Evolutionary conservation across 2,888 invertebrate species (phyloP).

Genomic region (Drosophila diplacantha): DNA sequence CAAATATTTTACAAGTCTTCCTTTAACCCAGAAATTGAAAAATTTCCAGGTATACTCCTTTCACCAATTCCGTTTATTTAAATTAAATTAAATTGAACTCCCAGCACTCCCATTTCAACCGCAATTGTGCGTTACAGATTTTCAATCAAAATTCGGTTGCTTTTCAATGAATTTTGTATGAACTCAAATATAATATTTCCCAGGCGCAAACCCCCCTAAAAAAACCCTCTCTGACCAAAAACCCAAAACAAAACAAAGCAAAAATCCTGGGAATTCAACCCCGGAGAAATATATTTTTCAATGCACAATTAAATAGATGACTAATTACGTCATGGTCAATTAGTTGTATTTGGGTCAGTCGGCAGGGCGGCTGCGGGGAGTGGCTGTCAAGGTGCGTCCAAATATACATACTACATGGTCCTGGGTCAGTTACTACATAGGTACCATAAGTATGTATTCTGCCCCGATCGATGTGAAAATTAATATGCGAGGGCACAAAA

Average conservation of each 20-base stretch:
- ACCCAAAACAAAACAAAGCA: constrained; percentile 29
- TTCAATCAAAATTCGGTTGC: constrained; percentile 16
- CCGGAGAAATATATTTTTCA: constrained; percentile 25
- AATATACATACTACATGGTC: constrained; percentile 4
- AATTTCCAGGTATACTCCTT: neutral
- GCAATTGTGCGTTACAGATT: constrained; percentile 10
- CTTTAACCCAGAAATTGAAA: too few species aligned
- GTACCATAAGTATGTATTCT: neutral
- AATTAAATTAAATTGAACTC: neutral
- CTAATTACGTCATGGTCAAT: constrained; percentile 72
- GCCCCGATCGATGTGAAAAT: constrained; percentile 45
- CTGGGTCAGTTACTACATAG: constrained; percentile 16
- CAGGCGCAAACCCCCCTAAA: constrained; percentile 38
- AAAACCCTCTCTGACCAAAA: constrained; percentile 19
- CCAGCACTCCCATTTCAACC: neutral
- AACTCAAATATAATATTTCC: constrained; percentile 43
- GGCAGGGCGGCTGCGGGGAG: constrained; percentile 25
- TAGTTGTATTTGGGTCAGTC: constrained; percentile 64
- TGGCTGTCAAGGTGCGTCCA: constrained; percentile 46
- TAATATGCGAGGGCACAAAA: constrained; percentile 39
- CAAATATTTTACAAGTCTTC: neutral
- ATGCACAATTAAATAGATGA: constrained; percentile 52
- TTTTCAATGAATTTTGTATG: constrained; percentile 46
- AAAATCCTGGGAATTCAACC: constrained; percentile 33
- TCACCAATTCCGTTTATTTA: neutral